phyloP scores from a whole-genome alignment of 2,797 vertebrate species.

The Lepidocolaptes lacrymiger region DNA sequence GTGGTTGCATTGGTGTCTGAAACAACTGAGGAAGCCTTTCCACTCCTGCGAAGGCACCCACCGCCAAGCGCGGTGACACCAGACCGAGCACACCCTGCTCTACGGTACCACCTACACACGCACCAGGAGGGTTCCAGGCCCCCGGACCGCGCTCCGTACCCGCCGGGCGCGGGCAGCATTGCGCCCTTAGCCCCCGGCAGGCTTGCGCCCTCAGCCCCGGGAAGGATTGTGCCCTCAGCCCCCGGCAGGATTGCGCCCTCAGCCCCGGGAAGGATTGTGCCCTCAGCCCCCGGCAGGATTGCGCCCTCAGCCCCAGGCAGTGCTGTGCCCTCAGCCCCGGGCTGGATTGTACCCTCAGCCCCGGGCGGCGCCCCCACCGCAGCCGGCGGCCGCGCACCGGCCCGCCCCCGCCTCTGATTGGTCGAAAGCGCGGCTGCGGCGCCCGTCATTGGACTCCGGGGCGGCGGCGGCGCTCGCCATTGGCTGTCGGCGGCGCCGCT shows the following conservation, averaged over 20 bases:
- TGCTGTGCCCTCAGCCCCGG: no score
- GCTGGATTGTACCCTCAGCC: no score
- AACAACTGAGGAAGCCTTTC: not conserved
- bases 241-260: no score
- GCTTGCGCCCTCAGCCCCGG: no score
- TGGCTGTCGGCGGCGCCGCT: slow-evolving; percentile 64
- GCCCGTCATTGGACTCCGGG: not conserved
- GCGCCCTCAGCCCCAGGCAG: no score
- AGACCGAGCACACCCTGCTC: fast-evolving
- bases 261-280: no score
- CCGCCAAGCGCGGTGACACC: not conserved
- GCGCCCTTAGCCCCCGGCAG: no score
- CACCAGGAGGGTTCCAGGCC: fast-evolving
- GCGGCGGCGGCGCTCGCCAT: slow-evolving; percentile 12
- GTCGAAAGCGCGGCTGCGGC: not conserved
- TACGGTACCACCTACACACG: fast-evolving
- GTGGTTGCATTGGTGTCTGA: fast-evolving
- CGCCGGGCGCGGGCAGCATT: no score
- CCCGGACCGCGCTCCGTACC: fast-evolving
- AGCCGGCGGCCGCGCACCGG: not conserved
- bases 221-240: no score
- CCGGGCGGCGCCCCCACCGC: no score
- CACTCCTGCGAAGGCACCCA: not conserved
- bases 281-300: no score
- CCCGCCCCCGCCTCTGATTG: slow-evolving; percentile 60